These are phyloP conservation scores for Coregonus sp. DNA, from an alignment of 2,797 vertebrate genomes.

Conservation along the genomic window DNA sequence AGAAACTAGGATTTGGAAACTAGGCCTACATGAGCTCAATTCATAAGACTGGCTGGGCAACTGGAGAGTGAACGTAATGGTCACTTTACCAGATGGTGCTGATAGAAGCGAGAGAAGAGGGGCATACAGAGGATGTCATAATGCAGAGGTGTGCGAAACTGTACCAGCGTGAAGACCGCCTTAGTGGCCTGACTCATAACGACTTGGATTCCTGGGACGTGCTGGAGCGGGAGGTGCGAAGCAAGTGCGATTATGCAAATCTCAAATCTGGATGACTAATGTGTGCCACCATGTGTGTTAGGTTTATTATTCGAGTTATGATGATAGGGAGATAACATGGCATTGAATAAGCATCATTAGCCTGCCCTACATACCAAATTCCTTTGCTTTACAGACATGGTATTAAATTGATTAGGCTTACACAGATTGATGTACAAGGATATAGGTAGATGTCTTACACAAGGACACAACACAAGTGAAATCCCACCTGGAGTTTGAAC, in stretches of 20 bases:
- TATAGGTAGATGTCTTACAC: background rate
- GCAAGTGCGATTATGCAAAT: constrained; percentile 15
- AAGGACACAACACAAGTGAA: background rate
- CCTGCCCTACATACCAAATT: background rate
- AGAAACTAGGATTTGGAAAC: background rate
- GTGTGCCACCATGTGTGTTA: constrained; percentile 12
- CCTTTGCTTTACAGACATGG: background rate
- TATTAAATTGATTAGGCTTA: background rate
- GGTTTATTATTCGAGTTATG: constrained; percentile 12
- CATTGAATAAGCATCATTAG: background rate
- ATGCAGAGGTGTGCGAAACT: background rate
- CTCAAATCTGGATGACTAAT: constrained; percentile 14
- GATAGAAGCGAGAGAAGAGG: background rate
- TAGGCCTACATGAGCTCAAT: background rate
- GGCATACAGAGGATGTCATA: background rate
- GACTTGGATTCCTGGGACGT: background rate
- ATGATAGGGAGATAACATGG: constrained; percentile 3
- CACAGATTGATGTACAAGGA: background rate
- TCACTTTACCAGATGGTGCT: background rate
- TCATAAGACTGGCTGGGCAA: background rate
- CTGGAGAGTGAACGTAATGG: background rate
- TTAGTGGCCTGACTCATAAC: background rate
- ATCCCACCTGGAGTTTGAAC: background rate
- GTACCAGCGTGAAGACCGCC: background rate
- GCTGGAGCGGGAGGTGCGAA: constrained; percentile 1